Evolutionary conservation across 2,888 invertebrate species (phyloP).

Genomic region (Nasonia oneida): DNA sequence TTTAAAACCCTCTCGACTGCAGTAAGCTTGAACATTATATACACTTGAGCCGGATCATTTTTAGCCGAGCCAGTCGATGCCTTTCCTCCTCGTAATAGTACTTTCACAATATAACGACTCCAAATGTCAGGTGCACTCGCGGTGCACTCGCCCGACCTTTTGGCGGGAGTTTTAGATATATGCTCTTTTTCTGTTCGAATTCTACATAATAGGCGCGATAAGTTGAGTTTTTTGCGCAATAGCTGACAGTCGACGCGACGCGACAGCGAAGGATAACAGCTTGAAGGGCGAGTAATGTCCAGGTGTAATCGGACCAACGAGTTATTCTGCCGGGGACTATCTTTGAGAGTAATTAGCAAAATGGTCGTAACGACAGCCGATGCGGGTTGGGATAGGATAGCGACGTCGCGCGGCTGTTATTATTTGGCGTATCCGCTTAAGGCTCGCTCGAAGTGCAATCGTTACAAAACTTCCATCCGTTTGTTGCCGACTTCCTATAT

Average conservation of each 20-base stretch:
- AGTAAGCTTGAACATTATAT: background rate
- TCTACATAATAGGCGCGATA: too few species aligned
- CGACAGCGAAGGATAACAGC: background rate
- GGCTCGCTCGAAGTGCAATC: background rate
- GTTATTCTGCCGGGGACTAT: background rate
- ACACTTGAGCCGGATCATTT: constrained; percentile 21
- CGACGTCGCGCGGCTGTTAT: background rate
- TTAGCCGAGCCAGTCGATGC: background rate
- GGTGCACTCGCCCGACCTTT: background rate
- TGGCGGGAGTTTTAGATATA: background rate
- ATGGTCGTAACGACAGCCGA: background rate
- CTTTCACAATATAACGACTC: constrained; percentile 57
- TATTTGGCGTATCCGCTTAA: background rate
- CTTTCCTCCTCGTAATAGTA: constrained; percentile 50
- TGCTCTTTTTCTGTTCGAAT: background rate
- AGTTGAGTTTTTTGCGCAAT: too few species aligned
- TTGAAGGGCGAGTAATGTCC: background rate
- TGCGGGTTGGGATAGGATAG: background rate
- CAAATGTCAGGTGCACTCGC: constrained; percentile 52
- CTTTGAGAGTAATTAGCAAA: background rate
- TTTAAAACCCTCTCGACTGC: background rate
- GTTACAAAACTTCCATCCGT: background rate
- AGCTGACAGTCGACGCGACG: too few species aligned
- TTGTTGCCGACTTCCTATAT: background rate
- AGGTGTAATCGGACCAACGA: background rate